A percentile compares a stretch with the other conserved stretches of the same genome.
These are phyloP conservation scores for Iphiclides podalirius DNA, from an alignment of 2,888 invertebrate species.

Conservation along the genomic window DNA sequence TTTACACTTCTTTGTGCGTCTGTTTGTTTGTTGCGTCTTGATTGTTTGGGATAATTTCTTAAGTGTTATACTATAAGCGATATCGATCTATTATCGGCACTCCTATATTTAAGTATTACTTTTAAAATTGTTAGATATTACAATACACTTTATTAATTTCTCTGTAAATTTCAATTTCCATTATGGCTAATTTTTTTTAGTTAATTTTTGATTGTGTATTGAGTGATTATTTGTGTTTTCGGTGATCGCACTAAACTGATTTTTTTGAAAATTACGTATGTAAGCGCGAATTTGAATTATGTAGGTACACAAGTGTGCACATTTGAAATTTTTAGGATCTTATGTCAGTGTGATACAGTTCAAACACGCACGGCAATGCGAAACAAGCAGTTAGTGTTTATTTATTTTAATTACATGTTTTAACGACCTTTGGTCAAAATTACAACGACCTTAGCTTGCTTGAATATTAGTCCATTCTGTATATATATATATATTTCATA, in stretches of 20 bases:
- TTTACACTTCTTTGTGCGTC: conserved; percentile 4
- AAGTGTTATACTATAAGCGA: not conserved
- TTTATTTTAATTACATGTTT: not conserved
- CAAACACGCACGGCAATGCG: not conserved
- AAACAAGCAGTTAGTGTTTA: not conserved
- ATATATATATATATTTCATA: not conserved
- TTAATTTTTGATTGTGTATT: not conserved
- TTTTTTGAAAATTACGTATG: not conserved
- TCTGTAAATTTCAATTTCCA: not conserved
- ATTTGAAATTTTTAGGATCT: not conserved
- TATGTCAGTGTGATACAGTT: not conserved
- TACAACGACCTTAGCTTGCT: not conserved
- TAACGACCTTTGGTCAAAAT: too few relatives aligned
- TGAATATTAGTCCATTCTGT: not conserved
- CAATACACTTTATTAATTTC: not conserved
- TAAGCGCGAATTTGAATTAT: too few relatives aligned
- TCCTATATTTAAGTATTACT: not conserved
- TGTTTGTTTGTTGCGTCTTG: not conserved
- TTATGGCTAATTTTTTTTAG: not conserved
- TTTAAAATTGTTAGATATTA: not conserved
- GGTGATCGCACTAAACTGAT: not conserved
- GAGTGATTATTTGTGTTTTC: not conserved
- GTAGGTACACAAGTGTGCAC: too few relatives aligned
- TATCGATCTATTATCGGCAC: conserved; percentile 2
- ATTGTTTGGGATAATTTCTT: conserved; percentile 7